These are phyloP conservation scores for Chelonus formosanus DNA, from an alignment of 2,888 invertebrate species.

Conservation along the genomic window DNA sequence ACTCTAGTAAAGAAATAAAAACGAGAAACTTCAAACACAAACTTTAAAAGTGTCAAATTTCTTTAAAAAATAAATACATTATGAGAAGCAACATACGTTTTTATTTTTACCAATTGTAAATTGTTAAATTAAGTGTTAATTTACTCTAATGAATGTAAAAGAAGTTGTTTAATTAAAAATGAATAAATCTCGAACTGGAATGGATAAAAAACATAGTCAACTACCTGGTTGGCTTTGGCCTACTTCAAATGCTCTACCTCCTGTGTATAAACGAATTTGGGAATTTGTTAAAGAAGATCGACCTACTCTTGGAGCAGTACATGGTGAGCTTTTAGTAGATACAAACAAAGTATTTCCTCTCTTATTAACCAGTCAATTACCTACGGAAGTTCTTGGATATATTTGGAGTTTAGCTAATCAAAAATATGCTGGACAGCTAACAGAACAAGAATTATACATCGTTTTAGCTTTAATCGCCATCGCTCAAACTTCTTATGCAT, in stretches of 20 bases:
- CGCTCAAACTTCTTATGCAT: slow-evolving; percentile 64
- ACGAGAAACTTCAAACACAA: too few species aligned
- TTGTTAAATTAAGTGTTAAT: neutral
- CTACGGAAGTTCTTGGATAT: slow-evolving; percentile 65
- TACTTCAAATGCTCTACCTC: slow-evolving; percentile 61
- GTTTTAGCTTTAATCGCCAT: slow-evolving; percentile 66
- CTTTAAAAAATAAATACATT: neutral
- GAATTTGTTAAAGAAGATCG: slow-evolving; percentile 61
- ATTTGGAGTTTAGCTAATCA: slow-evolving; percentile 67
- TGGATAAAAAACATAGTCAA: slow-evolving; percentile 56
- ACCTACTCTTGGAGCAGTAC: slow-evolving; percentile 45
- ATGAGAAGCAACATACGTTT: too few species aligned
- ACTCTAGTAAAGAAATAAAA: too few species aligned
- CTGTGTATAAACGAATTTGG: slow-evolving; percentile 65
- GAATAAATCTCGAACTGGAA: slow-evolving; percentile 50
- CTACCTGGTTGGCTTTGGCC: slow-evolving; percentile 64
- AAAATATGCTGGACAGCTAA: slow-evolving; percentile 65
- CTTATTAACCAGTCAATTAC: slow-evolving; percentile 65
- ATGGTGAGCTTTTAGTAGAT: slow-evolving; percentile 58
- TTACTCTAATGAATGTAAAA: neutral
- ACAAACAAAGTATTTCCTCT: slow-evolving; percentile 65
- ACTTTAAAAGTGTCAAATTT: neutral
- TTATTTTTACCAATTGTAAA: neutral
- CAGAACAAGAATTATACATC: slow-evolving; percentile 65
- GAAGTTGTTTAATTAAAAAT: slow-evolving; percentile 32